Evolutionary conservation across 2,888 invertebrate genomes (phyloP), one percentile per base, ranked within the genome.

Genomic region (Chesias legatella): DNA sequence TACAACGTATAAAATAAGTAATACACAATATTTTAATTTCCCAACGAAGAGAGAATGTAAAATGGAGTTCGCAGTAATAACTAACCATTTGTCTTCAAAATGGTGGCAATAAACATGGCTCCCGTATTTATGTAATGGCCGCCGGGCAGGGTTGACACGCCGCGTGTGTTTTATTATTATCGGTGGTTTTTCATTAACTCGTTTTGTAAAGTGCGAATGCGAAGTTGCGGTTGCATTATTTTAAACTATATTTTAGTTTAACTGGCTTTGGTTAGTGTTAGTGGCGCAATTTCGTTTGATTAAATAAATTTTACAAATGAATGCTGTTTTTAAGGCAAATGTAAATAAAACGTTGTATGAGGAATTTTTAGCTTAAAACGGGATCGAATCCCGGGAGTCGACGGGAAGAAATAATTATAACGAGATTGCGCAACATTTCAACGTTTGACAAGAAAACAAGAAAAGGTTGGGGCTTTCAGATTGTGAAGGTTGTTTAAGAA

Each of bases 61-160:
- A 88, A 83, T 80, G 78, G 74, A 84, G 78, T 78, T 72, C 76
- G 74, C 74, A 72, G 84, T 86, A 84, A 88, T 86, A 86, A 86
- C 85, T 86, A 85, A 77, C 88, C 85, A 86, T 88, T 86, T 88
- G 86, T 88, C 88, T 88, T 85, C 81, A 82, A 83, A 88, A 88
- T 88, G 84, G 88, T 65, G 78, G 88, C 80, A 86, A 85, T 88
- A 86, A 88, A 86, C 85, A 86, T 84, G 77, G 85, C 74, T 70
- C 69, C 79, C 43, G 84, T 85, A 88, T 88, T 88, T 88, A 88
- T 88, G 85, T 84, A 86, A 88, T 85, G 85, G 86, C 80, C 76
- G 73, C 70, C 60, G 57, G 63, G 55, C 67, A 86, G 86, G 86
- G 86, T 63, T 86, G 81, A 76, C 80, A 73, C 71, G 64, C 63